Evolutionary conservation across 2,113 vertebrate species (phyloP).

Genomic region (Alaudala cheleensis): DNA sequence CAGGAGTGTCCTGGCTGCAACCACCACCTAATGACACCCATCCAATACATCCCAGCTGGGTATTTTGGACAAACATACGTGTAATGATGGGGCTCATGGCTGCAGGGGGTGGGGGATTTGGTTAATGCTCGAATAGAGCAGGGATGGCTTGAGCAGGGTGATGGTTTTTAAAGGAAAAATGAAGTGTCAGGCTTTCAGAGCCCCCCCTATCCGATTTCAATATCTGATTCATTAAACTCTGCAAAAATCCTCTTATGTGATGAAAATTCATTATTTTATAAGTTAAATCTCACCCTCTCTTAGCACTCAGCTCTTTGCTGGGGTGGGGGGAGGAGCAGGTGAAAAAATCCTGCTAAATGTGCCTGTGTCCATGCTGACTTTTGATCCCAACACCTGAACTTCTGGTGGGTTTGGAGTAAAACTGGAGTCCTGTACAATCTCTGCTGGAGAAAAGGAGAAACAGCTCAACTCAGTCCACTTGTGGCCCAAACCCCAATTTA

Average conservation of each 20-base stretch:
- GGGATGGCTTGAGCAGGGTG: not conserved
- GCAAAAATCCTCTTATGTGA: not conserved
- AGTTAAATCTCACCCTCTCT: not conserved
- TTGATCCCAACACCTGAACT: not conserved
- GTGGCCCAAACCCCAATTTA: not conserved
- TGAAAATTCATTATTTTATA: not conserved
- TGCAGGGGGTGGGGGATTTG: not conserved
- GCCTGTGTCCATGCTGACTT: not conserved
- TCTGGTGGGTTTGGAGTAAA: not conserved
- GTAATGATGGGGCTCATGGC: not conserved
- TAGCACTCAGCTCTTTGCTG: not conserved
- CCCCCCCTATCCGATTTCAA: not conserved
- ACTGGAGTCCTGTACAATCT: not conserved
- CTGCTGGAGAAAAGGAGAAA: not conserved
- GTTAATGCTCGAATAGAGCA: not conserved
- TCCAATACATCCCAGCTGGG: not conserved
- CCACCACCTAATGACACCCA: fast-evolving
- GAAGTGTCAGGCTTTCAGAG: not conserved
- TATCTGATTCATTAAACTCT: not conserved
- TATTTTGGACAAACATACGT: fast-evolving
- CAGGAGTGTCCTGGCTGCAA: not conserved
- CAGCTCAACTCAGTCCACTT: fast-evolving
- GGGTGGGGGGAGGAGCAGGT: fast-evolving
- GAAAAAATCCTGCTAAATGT: not conserved
- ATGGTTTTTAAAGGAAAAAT: not conserved